phyloP scores from a whole-genome alignment of 1,140 invertebrate genomes.

The Diabrotica virgifera region DNA sequence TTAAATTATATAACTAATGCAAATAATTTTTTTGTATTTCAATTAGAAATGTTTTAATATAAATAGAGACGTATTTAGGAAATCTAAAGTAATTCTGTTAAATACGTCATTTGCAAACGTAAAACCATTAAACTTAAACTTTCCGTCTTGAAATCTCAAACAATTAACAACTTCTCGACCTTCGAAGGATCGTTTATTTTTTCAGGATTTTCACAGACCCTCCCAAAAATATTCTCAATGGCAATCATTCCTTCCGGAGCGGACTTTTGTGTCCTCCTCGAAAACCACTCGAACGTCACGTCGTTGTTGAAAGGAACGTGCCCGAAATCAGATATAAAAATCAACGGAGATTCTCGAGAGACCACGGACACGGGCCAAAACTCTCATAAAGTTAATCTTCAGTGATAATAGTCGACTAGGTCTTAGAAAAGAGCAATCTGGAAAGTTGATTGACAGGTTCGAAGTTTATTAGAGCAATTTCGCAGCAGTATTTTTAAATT shows the following conservation, averaged over 20 bases:
- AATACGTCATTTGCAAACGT: background rate
- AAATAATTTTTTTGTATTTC: no score
- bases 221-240: slow-evolving; percentile 14
- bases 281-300: slow-evolving; percentile 37
- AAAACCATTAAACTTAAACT: background rate
- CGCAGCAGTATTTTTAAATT: no score
- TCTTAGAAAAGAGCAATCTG: slow-evolving; percentile 14
- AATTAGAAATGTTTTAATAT: no score
- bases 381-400: slow-evolving; percentile 38
- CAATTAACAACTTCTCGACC: background rate
- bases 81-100: no score
- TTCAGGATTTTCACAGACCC: background rate
- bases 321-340: slow-evolving; percentile 44
- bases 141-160: background rate
- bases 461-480: background rate
- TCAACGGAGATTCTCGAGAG: slow-evolving; percentile 33
- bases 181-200: background rate
- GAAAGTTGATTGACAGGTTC: slow-evolving; percentile 11
- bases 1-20: no score
- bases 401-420: slow-evolving; percentile 23
- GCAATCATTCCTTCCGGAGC: slow-evolving; percentile 28
- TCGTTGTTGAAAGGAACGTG: slow-evolving; percentile 41
- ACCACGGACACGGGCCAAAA: slow-evolving; percentile 20
- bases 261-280: slow-evolving; percentile 10
- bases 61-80: no score